phyloP scores from a whole-genome alignment of 2,113 vertebrate genomes.

The Tretioscincus oriximinensis region DNA sequence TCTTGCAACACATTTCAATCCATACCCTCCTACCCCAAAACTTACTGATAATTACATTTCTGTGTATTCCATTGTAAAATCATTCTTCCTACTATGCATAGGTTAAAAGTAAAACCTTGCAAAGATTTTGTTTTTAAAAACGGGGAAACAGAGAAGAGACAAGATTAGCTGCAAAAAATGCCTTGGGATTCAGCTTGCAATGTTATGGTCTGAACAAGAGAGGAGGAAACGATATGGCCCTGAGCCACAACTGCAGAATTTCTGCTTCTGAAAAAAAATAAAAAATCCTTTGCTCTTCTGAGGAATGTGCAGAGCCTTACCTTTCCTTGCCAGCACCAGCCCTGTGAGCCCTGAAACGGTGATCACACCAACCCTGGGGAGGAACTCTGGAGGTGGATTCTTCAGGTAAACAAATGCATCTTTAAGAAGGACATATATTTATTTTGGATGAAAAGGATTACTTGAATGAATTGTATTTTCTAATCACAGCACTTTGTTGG shows the following conservation, averaged over 20 bases:
- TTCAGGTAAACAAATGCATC: slow-evolving; percentile 86
- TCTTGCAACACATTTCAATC: too few relatives aligned
- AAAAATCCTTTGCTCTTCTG: neutral
- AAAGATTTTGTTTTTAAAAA: too few relatives aligned
- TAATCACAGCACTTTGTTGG: neutral
- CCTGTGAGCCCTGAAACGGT: slow-evolving; percentile 83
- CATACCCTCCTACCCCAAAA: too few relatives aligned
- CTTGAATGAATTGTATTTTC: neutral
- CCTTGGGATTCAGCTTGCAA: too few relatives aligned
- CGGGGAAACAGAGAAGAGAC: too few relatives aligned
- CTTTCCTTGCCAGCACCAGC: slow-evolving; percentile 82
- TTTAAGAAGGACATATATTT: slow-evolving; percentile 54
- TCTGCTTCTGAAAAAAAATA: neutral
- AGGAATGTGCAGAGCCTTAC: slow-evolving; percentile 53
- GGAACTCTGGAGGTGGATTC: slow-evolving; percentile 85
- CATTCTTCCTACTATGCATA: too few relatives aligned
- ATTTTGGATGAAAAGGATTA: neutral
- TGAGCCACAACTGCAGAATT: neutral
- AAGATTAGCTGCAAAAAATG: too few relatives aligned
- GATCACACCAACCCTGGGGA: slow-evolving; percentile 82
- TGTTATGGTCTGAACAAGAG: too few relatives aligned
- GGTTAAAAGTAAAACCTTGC: too few relatives aligned
- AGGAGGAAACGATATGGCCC: neutral
- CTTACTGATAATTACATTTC: too few relatives aligned
- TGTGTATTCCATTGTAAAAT: too few relatives aligned